Conservation (phyloP, 2,113 vertebrate genomes). For the Boulengeromyrus knoepffleri region DNA sequence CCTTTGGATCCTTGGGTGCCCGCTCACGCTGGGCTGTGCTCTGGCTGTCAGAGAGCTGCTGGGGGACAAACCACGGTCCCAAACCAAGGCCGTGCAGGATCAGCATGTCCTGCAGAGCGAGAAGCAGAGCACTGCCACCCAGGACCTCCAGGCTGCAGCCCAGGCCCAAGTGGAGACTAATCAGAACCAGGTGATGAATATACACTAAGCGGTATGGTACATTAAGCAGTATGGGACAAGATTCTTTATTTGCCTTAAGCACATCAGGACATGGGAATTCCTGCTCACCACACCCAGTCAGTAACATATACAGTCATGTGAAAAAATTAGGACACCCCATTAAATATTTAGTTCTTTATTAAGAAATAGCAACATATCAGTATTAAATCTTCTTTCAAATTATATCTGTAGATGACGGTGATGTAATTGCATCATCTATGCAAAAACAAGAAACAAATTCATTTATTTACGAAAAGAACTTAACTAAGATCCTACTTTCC, state of each 20-base stretch:
- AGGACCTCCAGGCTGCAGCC: constrained; percentile 27
- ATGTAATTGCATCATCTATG: too few species aligned
- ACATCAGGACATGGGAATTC: background rate
- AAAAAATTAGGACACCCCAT: too few species aligned
- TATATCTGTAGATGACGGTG: too few species aligned
- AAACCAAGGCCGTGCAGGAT: constrained; percentile 38
- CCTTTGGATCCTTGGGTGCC: background rate
- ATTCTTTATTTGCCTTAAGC: background rate
- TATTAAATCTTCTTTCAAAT: too few species aligned
- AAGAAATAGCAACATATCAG: too few species aligned
- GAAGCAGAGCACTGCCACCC: constrained; percentile 25
- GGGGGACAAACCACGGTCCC: constrained; percentile 19
- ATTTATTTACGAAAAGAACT: too few species aligned
- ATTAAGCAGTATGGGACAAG: constrained; percentile 7
- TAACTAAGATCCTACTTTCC: too few species aligned
- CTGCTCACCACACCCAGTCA: background rate
- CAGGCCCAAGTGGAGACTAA: constrained; percentile 31
- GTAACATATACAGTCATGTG: background rate
- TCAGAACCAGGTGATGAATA: constrained; percentile 28
- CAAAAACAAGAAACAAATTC: too few species aligned
- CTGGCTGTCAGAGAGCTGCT: constrained; percentile 45
- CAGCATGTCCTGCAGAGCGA: constrained; percentile 25
- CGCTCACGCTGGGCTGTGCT: background rate
- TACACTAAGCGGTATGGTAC: constrained; percentile 12
- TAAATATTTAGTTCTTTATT: too few species aligned